Conservation (phyloP, 1,140 invertebrate species). For the Drosophila nebulosa region DNA sequence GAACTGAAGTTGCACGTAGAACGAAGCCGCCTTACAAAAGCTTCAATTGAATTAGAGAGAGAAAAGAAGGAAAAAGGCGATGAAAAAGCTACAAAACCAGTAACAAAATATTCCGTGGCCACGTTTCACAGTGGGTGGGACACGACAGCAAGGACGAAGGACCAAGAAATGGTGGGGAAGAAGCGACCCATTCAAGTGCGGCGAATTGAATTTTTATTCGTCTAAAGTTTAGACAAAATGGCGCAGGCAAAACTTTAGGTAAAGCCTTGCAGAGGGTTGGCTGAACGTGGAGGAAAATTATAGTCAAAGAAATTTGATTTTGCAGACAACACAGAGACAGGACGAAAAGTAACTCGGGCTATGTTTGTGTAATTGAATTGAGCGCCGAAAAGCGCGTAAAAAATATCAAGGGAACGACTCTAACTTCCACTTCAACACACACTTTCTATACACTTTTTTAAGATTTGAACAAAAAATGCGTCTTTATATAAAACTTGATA, state of each 20-base stretch:
- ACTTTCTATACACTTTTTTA: neutral
- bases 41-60: constrained; percentile 64
- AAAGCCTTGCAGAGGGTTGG: neutral
- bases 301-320: constrained; percentile 76
- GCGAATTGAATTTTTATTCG: constrained; percentile 70
- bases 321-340: constrained; percentile 30
- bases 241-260: constrained; percentile 47
- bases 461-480: no score
- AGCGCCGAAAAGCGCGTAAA: constrained; percentile 63
- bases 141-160: neutral
- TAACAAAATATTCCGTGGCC: constrained; percentile 45
- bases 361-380: constrained; percentile 67
- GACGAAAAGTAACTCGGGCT: constrained; percentile 31
- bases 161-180: neutral
- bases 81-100: neutral
- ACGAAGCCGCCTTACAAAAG: constrained; percentile 26
- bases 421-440: neutral
- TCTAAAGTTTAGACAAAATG: constrained; percentile 45
- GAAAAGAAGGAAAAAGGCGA: neutral
- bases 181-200: constrained; percentile 59
- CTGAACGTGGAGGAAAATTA: constrained; percentile 50
- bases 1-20: constrained; percentile 40
- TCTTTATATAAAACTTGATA: no score
- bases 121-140: constrained; percentile 5
- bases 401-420: constrained; percentile 35